phyloP scores from a whole-genome alignment of 2,888 invertebrate genomes.

The Brenthis daphne region DNA sequence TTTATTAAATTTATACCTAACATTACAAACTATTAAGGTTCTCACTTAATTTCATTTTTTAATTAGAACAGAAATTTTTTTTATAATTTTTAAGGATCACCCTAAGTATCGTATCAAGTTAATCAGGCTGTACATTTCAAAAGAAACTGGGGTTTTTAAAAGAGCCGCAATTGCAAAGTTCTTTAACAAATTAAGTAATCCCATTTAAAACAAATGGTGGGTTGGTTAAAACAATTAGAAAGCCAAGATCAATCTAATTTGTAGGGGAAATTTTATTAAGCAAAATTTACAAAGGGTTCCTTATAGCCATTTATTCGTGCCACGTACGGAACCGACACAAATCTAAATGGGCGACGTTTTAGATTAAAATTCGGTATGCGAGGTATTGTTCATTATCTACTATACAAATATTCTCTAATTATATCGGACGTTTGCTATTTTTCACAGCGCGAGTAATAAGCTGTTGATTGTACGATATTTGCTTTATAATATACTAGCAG shows the following conservation, averaged over 20 bases:
- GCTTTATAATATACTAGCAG: not conserved
- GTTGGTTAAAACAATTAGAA: conserved; percentile 31
- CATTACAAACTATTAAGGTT: no score
- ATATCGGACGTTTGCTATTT: conserved; percentile 49
- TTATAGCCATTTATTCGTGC: conserved; percentile 37
- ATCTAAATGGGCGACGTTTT: conserved; percentile 59
- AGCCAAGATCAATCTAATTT: conserved; percentile 38
- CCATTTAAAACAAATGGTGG: conserved; percentile 23
- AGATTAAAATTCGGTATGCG: conserved; percentile 75
- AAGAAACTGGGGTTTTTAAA: conserved; percentile 13
- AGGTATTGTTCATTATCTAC: conserved; percentile 72
- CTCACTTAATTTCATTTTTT: no score
- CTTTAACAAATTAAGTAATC: conserved; percentile 26
- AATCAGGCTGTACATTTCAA: not conserved
- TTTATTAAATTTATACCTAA: no score
- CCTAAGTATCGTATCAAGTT: not conserved
- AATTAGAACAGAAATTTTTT: not conserved
- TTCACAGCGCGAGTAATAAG: conserved; percentile 38
- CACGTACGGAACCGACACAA: conserved; percentile 54
- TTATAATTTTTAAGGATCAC: not conserved
- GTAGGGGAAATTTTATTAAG: conserved; percentile 32
- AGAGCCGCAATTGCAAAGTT: conserved; percentile 20
- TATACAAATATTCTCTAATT: conserved; percentile 69
- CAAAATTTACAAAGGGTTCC: conserved; percentile 32
- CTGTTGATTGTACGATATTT: not conserved